Percentiles rank a stretch among this genome's conserved stretches.
These are phyloP conservation scores for Phymanthus crucifer DNA, from an alignment of 92 coral and sea anemone species.

Conservation along the genomic window DNA sequence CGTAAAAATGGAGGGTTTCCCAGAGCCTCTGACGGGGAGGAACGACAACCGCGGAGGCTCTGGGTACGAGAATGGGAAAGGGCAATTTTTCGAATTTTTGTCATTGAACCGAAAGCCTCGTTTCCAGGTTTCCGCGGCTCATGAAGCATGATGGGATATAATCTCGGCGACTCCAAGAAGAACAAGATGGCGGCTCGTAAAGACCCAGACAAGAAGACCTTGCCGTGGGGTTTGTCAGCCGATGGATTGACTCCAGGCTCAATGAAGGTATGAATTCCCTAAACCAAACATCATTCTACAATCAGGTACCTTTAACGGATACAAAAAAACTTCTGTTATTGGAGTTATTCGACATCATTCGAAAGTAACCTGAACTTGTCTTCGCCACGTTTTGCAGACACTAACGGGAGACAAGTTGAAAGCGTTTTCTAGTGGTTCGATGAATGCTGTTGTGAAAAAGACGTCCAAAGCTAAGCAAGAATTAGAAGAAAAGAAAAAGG, in stretches of 20 bases:
- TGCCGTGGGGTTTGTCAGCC: slow-evolving; percentile 91
- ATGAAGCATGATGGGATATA: slow-evolving; percentile 17
- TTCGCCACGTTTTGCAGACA: slow-evolving; percentile 56
- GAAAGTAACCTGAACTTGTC: not conserved
- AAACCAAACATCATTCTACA: not conserved
- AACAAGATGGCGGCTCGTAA: slow-evolving; percentile 24
- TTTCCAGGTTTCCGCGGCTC: not conserved
- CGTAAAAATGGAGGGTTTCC: no score
- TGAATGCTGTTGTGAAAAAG: slow-evolving; percentile 81
- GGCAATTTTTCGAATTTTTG: no score
- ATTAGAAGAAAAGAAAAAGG: slow-evolving; percentile 85
- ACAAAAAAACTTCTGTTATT: not conserved
- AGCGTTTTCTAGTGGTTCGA: slow-evolving; percentile 79
- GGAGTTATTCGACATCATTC: not conserved
- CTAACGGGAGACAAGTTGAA: slow-evolving; percentile 84
- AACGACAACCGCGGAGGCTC: no score
- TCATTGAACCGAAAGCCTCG: no score
- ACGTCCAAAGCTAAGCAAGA: slow-evolving; percentile 89
- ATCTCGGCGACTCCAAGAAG: not conserved
- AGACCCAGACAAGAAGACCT: slow-evolving; percentile 53
- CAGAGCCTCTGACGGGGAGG: no score
- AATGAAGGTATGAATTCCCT: slow-evolving; percentile 63
- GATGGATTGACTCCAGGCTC: slow-evolving; percentile 87
- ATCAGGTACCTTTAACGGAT: not conserved
- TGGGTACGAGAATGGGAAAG: no score